Evolutionary conservation across 2,113 vertebrate species (phyloP), one percentile per base, ranked within the genome.

Genomic region (Ophiodon elongatus): DNA sequence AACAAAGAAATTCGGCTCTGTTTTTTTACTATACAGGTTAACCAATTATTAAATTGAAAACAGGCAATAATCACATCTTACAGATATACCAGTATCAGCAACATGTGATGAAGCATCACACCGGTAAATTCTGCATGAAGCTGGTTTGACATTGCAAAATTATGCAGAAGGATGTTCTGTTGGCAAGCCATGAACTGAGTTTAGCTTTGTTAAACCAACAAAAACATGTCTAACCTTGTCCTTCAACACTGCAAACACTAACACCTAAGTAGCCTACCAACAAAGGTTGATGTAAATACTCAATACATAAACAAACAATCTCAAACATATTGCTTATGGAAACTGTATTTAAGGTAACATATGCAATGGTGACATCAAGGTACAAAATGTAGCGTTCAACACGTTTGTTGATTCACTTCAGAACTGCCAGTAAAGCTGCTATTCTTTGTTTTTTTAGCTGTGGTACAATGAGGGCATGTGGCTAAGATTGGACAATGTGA

Each of bases 391-490:
- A 57, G 21, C 9, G 39, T 74, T 52, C 39, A 41, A 23, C 43
- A 41, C 31, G 35, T 52, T 63, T 43, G 54, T 31, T 29, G 25
- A 47, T 57, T 64, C 6, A 56, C 25, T 25, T 41, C 33, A 69
- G 63, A 15, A 56, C 2, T 37, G 50, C 37, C 8, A 37, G 21
- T 63, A 6, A 43, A 71, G 33, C 43, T 45, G 17, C 62, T 35
- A 1, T 43, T 33, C 13, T 31, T 37, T 27, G 4, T 27, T 27
- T 27, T 74, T 80, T 54, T 33, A 72, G 23, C 35, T 76, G 43
- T 71, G 60, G n/a, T 68, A 76, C 39, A 72, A 8, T 70, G 25
- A 81, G 63, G 67, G 27, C 37, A 82, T 77, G 57, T 82, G 63
- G 68, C 70, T 47, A 14, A 65, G 59, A 37, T 11, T 62, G 64